phyloP scores from a whole-genome alignment of 1,140 invertebrate genomes.

The Aricia agestis region DNA sequence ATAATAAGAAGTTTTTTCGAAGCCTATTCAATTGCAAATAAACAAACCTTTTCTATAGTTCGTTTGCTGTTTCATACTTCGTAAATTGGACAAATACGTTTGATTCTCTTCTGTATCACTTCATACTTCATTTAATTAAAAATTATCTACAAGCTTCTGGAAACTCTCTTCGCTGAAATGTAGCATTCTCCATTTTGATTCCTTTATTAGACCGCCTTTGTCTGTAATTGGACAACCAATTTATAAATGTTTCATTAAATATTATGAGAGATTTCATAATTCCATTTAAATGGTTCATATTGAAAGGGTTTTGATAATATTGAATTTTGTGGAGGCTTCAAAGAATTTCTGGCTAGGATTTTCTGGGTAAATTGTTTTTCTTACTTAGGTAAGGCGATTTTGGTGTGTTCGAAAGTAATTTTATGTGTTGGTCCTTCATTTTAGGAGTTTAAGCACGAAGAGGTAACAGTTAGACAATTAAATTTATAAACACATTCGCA shows the following conservation, averaged over 20 bases:
- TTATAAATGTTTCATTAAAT: background rate
- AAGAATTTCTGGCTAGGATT: background rate
- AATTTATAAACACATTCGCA: too few relatives aligned
- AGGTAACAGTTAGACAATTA: too few relatives aligned
- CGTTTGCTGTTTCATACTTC: background rate
- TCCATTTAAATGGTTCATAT: background rate
- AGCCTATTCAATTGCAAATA: too few relatives aligned
- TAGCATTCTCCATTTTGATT: background rate
- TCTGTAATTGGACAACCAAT: background rate
- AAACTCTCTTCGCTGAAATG: background rate
- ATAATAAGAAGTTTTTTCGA: too few relatives aligned
- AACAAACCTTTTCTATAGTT: too few relatives aligned
- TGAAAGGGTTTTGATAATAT: background rate
- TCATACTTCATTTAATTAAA: background rate
- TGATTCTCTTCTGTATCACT: background rate
- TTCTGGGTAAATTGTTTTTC: background rate
- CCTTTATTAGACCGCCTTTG: background rate
- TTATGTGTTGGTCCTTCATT: too few relatives aligned
- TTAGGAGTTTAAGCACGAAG: too few relatives aligned
- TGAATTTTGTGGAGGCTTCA: background rate
- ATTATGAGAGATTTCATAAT: background rate
- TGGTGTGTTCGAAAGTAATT: too few relatives aligned
- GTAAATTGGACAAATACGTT: background rate
- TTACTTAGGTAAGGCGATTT: too few relatives aligned
- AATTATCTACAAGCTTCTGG: background rate